Conservation (phyloP, 2,113 vertebrate genomes). For the Alectura lathami region DNA sequence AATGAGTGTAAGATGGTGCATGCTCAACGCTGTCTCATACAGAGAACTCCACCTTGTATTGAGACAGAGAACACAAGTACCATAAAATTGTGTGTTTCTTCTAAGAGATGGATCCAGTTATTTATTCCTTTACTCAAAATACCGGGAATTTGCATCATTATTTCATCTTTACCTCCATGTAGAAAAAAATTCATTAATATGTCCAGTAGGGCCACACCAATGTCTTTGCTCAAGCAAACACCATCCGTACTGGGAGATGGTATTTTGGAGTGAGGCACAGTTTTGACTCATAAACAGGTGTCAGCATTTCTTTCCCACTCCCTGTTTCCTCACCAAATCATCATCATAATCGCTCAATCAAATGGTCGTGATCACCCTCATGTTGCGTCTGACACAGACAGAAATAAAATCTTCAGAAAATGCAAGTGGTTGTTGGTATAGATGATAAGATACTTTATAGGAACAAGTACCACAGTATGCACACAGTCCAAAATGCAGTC, state of each 20-base stretch:
- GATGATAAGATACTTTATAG: not conserved
- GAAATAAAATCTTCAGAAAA: not conserved
- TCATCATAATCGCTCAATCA: not conserved
- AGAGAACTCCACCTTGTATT: not conserved
- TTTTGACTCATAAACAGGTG: not conserved
- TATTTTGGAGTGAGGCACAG: not conserved
- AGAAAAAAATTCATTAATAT: not conserved
- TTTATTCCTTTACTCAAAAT: not conserved
- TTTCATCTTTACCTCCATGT: not conserved
- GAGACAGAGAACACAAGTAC: not conserved
- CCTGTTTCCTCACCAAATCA: not conserved
- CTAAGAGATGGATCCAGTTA: not conserved
- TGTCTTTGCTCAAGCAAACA: not conserved
- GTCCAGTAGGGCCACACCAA: not conserved
- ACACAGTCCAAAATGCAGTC: not conserved
- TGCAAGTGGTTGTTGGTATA: not conserved
- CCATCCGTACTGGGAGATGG: rapidly evolving
- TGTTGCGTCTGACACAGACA: not conserved
- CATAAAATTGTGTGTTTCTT: not conserved
- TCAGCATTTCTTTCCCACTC: not conserved
- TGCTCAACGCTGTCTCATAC: not conserved
- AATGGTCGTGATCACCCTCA: not conserved
- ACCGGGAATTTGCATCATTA: not conserved
- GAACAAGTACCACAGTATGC: not conserved
- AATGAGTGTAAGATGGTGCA: not conserved